Evolutionary conservation across 2,797 vertebrate genomes (phyloP), one percentile per base, ranked within the genome.

Genomic region (Halcyon badia): DNA sequence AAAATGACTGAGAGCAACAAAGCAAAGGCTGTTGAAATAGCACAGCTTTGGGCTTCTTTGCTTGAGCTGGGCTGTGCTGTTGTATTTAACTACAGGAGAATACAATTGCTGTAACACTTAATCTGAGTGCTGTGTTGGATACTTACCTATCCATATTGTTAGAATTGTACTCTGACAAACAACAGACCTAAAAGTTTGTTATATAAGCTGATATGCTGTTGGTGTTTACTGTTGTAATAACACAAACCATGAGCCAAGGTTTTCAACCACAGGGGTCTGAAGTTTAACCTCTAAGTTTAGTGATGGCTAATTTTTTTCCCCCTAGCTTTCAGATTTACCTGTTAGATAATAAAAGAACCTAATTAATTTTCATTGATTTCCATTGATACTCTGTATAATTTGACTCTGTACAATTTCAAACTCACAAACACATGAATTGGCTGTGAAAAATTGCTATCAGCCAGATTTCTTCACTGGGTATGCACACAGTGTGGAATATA

Each of bases 401-500:
- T 42, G 24, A 80, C 52, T 54, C 35, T 58, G 33, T 24, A 33
- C 21, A 22, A 13, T 62, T 72, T 42, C 22, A 82, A 66, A 60
- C 69, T 42, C 31, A 76, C 56, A 14, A 33, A 42, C 14, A 30
- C 2, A 25, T 3, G 11, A 56, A 5, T 6, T 2, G 4, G 4
- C 4, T n/a, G 3, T 39, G 30, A 65, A 46, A 61, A 76, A 30
- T 19, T 71, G 4, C 8, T n/a, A 1, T 14, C 2, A 16, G 14
- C 1, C 19, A 35, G 12, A 16, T 70, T 72, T 66, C 9, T 84
- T 78, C 33, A 61, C 21, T 42, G 51, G 22, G 0, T 64, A 37
- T 41, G 3, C 14, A 87, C 9, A 30, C 5, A 5, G 2, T 11
- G 2, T n/a, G 2, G 15, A 10, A 35, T 46, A n/a, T 0, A 0